Evolutionary conservation across 2,888 invertebrate genomes (phyloP).

Genomic region (Microlaimidae sp.): DNA sequence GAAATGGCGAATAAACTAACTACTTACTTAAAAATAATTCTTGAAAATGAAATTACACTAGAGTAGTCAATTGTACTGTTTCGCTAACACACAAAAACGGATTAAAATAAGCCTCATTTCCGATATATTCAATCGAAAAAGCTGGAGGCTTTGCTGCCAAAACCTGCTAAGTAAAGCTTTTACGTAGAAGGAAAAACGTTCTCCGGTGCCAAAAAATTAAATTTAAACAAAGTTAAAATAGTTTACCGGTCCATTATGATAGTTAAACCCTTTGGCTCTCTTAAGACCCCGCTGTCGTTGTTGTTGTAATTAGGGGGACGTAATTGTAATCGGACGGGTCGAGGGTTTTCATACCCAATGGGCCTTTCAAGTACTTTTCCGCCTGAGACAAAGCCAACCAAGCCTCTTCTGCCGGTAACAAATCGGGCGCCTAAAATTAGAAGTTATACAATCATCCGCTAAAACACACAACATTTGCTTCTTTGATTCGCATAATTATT

Average conservation of each 20-base stretch:
- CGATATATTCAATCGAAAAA: no score
- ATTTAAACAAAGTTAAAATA: conserved; percentile 11
- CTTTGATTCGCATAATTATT: no score
- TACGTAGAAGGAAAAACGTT: neutral
- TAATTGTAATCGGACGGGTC: conserved; percentile 91
- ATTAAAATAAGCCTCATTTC: no score
- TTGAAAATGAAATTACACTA: no score
- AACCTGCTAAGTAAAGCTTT: conserved; percentile 1
- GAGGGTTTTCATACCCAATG: conserved; percentile 85
- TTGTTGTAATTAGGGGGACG: conserved; percentile 80
- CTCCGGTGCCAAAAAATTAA: conserved; percentile 3
- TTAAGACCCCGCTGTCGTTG: conserved; percentile 64
- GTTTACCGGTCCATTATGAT: conserved; percentile 85
- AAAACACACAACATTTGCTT: no score
- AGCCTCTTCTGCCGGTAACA: conserved; percentile 67
- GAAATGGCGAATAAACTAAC: conserved; percentile 11
- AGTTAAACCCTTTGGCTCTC: conserved; percentile 84
- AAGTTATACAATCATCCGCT: no score
- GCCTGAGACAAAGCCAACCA: conserved; percentile 63
- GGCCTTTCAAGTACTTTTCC: conserved; percentile 62
- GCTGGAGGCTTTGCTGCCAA: no score
- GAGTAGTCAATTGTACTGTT: no score
- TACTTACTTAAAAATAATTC: no score
- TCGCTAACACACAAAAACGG: no score
- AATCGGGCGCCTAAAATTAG: conserved; percentile 59